phyloP scores from a whole-genome alignment of 2,113 vertebrate genomes.

The Ochotona curzoniae region DNA sequence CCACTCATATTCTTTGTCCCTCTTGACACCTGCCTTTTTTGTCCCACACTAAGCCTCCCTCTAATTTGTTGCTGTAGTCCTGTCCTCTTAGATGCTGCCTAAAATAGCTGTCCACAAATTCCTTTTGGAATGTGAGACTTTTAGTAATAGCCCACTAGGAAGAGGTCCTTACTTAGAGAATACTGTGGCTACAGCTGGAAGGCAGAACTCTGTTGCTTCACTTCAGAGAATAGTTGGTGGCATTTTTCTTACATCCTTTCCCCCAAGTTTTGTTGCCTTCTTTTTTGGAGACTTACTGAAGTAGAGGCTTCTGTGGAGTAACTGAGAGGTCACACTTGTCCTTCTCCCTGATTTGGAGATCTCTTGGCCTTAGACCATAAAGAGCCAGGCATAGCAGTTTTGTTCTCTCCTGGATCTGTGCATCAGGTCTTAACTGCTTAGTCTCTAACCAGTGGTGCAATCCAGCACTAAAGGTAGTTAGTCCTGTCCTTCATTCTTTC shows the following conservation, averaged over 20 bases:
- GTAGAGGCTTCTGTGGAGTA: slow-evolving; percentile 1
- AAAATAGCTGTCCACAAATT: neutral
- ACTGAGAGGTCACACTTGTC: neutral
- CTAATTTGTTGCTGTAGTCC: neutral
- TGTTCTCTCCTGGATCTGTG: neutral
- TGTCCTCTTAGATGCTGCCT: slow-evolving; percentile 35
- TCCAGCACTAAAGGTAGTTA: neutral
- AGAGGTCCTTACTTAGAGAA: neutral
- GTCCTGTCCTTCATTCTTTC: neutral
- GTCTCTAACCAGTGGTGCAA: neutral
- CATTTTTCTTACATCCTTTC: slow-evolving; percentile 1
- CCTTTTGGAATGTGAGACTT: neutral
- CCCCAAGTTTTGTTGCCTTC: neutral
- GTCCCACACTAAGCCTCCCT: neutral
- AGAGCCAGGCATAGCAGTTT: neutral
- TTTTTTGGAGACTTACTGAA: slow-evolving; percentile 2
- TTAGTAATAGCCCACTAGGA: slow-evolving; percentile 34
- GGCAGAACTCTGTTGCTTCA: neutral
- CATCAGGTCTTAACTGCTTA: neutral
- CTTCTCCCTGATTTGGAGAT: neutral
- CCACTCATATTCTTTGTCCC: slow-evolving; percentile 19
- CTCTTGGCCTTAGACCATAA: slow-evolving; percentile 22
- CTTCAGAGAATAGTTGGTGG: neutral
- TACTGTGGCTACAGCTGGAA: neutral
- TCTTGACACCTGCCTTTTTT: neutral